Percentiles rank a stretch among this genome's conserved stretches.
phyloP scores from a whole-genome alignment of 2,113 vertebrate species.

The Rostratula benghalensis region DNA sequence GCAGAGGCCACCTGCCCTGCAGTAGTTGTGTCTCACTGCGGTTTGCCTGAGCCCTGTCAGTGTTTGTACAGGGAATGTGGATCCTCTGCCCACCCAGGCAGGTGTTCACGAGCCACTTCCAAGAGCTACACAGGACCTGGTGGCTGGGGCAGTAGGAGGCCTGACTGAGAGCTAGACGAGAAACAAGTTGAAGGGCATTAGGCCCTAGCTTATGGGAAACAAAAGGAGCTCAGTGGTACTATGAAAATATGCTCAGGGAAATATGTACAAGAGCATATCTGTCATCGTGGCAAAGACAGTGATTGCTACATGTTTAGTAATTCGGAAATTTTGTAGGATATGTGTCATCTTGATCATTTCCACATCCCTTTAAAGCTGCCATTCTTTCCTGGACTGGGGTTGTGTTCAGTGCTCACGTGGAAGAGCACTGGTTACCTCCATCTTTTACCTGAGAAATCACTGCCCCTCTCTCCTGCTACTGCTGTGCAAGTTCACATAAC shows the following conservation, averaged over 20 bases:
- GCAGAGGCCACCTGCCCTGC: not conserved
- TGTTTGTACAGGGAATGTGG: not conserved
- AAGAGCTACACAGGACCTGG: not conserved
- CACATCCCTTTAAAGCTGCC: slow-evolving; percentile 51
- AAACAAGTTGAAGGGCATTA: not conserved
- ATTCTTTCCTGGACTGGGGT: slow-evolving; percentile 12
- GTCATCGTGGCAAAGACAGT: not conserved
- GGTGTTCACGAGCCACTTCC: not conserved
- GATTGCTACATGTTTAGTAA: slow-evolving; percentile 38
- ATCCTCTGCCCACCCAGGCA: rapidly evolving
- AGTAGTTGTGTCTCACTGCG: not conserved
- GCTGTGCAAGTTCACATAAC: not conserved
- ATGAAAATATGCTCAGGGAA: not conserved
- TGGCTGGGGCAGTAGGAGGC: not conserved
- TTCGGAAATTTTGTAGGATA: not conserved
- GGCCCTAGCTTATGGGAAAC: slow-evolving; percentile 36
- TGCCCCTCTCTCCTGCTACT: not conserved
- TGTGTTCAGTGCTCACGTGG: not conserved
- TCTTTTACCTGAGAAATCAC: slow-evolving; percentile 23
- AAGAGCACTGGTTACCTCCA: not conserved
- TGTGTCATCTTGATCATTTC: not conserved
- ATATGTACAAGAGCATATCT: not conserved
- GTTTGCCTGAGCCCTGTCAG: not conserved
- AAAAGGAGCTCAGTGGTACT: not conserved
- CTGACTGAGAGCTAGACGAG: not conserved